Evolutionary conservation across 2,888 invertebrate species (phyloP).

Genomic region (Caenorhabditis virilis): DNA sequence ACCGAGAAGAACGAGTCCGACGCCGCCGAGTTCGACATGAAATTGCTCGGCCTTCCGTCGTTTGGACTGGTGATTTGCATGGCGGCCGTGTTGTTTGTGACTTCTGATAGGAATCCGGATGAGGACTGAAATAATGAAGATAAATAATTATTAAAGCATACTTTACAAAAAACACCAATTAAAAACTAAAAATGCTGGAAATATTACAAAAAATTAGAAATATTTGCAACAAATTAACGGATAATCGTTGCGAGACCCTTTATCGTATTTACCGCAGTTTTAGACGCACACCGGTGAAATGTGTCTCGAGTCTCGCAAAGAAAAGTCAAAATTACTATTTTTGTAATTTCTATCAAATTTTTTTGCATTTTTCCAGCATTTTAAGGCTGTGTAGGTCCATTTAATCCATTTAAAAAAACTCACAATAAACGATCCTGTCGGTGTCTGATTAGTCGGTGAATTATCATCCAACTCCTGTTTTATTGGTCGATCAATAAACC

Average conservation of each 20-base stretch:
- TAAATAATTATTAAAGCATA: neutral
- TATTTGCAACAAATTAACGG: too few relatives aligned
- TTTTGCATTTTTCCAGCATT: too few relatives aligned
- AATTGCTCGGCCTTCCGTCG: slow-evolving; percentile 15
- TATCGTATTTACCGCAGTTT: too few relatives aligned
- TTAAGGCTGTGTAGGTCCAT: too few relatives aligned
- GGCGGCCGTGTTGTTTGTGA: slow-evolving; percentile 64
- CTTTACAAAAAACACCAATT: too few relatives aligned
- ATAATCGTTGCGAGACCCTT: too few relatives aligned
- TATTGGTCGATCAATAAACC: slow-evolving; percentile 52
- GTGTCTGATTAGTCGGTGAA: slow-evolving; percentile 61
- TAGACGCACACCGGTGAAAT: too few relatives aligned
- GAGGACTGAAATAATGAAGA: slow-evolving; percentile 22
- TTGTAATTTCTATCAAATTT: too few relatives aligned
- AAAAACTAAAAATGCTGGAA: too few relatives aligned
- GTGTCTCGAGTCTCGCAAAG: too few relatives aligned
- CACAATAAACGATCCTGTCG: slow-evolving; percentile 57
- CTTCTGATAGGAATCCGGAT: slow-evolving; percentile 62
- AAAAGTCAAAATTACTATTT: too few relatives aligned
- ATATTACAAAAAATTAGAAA: too few relatives aligned
- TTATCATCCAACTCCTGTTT: slow-evolving; percentile 67
- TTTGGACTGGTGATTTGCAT: slow-evolving; percentile 63
- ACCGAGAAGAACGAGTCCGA: slow-evolving; percentile 54
- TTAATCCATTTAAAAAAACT: slow-evolving; percentile 5
- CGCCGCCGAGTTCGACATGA: slow-evolving; percentile 32